Base-by-base conservation (phyloP, 2,888 invertebrate genomes). In the Epistrophe grossulariae region DNA sequence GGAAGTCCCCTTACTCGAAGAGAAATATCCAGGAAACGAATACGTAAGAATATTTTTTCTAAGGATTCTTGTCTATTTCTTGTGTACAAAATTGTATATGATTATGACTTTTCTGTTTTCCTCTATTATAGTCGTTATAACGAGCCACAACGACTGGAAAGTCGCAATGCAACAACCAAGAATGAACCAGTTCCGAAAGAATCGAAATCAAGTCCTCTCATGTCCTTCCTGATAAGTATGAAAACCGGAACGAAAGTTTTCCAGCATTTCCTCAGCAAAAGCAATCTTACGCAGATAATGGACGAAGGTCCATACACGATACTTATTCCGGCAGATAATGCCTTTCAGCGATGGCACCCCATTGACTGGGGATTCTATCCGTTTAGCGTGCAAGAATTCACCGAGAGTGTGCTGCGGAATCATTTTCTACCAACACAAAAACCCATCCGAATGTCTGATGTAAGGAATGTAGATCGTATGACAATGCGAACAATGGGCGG, bases 281-380 rank as follows among this genome's bases (percentile, higher is more conserved):
- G 95, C 88, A 95, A 95, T 91, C 94, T 95, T 64, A 94, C 94
- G 60, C 93, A 94, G 90, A 92, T 95, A 88, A 93, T 93, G 90
- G 94, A 94, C 90, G 92, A 93, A 84, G 91, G 93, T 89, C 94
- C 94, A 88, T 95, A 95, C 90, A 95, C 95, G 43, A 94, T 95
- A 15, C 94, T 95, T 85, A 94, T 95, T 88, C 95, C 95, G 72
- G 94, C 94, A 76, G 95, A 95, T 91, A 94, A 94, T 91, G 95
- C 95, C 80, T 95, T 95, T 90, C 95, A 95, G 90, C 92, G 95
- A 87, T 95, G 95, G 95, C 95, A 95, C 91, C 95, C 95, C 76
- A 95, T 95, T 89, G 95, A 95, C 91, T 95, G 95, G 95, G 95
- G 95, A 60, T 95, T 95, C 92, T 95, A 95, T 91, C 95, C 95